Evolutionary conservation across 2,797 vertebrate genomes (phyloP).

Genomic region (Limnodromus scolopaceus): DNA sequence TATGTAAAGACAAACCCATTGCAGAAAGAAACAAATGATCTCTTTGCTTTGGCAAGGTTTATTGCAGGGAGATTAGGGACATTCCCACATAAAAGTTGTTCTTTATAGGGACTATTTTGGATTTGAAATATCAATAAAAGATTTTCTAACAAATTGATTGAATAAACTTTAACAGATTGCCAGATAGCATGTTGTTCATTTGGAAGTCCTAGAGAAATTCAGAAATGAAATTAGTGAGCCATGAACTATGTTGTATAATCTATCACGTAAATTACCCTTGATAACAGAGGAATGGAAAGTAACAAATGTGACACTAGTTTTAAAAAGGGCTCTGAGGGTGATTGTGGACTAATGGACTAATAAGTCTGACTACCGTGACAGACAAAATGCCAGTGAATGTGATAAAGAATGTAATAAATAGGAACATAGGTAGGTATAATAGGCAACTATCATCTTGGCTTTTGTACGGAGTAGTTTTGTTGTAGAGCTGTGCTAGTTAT

Average conservation of each 20-base stretch:
- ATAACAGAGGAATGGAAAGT: not conserved
- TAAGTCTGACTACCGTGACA: not conserved
- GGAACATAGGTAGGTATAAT: not conserved
- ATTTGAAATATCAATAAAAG: not conserved
- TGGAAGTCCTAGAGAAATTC: not conserved
- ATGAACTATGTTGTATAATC: not conserved
- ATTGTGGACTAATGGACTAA: not conserved
- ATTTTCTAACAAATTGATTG: not conserved
- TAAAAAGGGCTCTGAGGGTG: not conserved
- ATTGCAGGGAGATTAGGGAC: not conserved
- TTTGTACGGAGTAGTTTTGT: not conserved
- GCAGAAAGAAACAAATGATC: not conserved
- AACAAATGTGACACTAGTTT: not conserved
- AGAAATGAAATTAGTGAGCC: not conserved
- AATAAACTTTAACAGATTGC: not conserved
- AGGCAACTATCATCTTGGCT: not conserved
- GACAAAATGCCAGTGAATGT: not conserved
- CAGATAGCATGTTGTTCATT: not conserved
- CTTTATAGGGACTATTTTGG: not conserved
- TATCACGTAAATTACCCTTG: not conserved
- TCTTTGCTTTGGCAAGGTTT: not conserved
- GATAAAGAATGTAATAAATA: not conserved
- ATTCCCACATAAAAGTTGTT: not conserved
- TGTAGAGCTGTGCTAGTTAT: not conserved
- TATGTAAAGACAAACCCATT: not conserved